phyloP scores from a whole-genome alignment of 2,888 invertebrate species.

The Melinaea menophilus region DNA sequence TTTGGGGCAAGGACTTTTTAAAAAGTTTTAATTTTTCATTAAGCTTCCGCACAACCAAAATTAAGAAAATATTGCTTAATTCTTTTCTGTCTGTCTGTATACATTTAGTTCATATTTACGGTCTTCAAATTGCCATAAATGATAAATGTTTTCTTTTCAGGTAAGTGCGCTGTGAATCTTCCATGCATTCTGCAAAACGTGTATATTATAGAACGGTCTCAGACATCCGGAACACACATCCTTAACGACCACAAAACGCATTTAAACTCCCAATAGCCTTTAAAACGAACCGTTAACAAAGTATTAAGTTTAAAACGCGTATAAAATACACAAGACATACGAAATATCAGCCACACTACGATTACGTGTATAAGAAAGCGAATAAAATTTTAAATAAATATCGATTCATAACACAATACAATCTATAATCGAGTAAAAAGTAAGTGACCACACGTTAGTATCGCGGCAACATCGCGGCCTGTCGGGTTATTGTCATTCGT shows the following conservation, averaged over 20 bases:
- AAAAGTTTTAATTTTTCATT: too few relatives aligned
- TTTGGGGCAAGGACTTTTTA: background rate
- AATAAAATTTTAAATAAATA: conserved; percentile 66
- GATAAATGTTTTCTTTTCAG: conserved; percentile 47
- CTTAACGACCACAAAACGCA: conserved; percentile 62
- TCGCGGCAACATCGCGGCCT: conserved; percentile 53
- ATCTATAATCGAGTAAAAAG: conserved; percentile 68
- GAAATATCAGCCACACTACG: conserved; percentile 1
- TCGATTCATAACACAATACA: conserved; percentile 75
- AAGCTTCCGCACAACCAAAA: too few relatives aligned
- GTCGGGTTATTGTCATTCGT: conserved; percentile 65
- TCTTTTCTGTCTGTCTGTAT: too few relatives aligned
- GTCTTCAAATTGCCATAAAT: background rate
- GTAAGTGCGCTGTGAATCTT: conserved; percentile 46
- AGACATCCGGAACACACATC: conserved; percentile 44
- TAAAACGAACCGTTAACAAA: conserved; percentile 53
- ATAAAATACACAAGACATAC: conserved; percentile 17
- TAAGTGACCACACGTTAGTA: conserved; percentile 67
- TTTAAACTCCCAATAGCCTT: conserved; percentile 52
- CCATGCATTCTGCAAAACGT: conserved; percentile 9
- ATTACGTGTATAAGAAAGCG: conserved; percentile 56
- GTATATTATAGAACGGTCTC: conserved; percentile 17
- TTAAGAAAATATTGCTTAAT: too few relatives aligned
- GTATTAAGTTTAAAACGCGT: conserved; percentile 47
- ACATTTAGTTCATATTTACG: background rate